Evolutionary conservation across 2,888 invertebrate species (phyloP).

Genomic region (Aphodius granarius): DNA sequence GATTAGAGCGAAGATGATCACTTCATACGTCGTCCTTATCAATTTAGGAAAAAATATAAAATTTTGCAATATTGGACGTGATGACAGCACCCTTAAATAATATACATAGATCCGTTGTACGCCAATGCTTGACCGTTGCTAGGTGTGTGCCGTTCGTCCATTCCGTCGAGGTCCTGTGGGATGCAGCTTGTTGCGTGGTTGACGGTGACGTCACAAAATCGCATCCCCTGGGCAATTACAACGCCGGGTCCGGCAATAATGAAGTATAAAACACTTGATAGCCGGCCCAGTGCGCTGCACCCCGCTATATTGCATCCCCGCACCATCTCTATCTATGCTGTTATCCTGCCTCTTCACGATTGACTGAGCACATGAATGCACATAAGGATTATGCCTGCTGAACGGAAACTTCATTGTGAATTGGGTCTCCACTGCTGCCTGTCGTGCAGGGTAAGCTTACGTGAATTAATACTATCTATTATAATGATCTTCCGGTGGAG

Average conservation of each 20-base stretch:
- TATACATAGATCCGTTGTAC: too few relatives aligned
- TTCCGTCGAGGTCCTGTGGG: background rate
- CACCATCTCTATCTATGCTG: background rate
- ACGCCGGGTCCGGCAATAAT: background rate
- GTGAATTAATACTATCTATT: background rate
- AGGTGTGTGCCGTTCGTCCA: background rate
- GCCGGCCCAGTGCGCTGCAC: background rate
- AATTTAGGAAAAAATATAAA: too few relatives aligned
- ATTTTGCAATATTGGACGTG: too few relatives aligned
- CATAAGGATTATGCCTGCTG: background rate
- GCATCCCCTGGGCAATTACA: background rate
- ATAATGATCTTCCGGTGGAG: background rate
- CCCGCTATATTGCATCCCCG: background rate
- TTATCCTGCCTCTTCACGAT: background rate
- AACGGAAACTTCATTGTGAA: background rate
- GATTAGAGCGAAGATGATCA: too few relatives aligned
- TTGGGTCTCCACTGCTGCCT: background rate
- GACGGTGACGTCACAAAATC: background rate
- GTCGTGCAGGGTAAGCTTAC: background rate
- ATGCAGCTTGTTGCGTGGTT: background rate
- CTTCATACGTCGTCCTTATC: too few relatives aligned
- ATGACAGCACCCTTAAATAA: background rate
- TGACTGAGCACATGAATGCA: background rate
- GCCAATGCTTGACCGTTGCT: background rate
- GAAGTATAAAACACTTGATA: background rate